Evolutionary conservation across 2,888 invertebrate species (phyloP), one percentile per base, ranked within the genome.

Genomic region (Odontocolon sp.): DNA sequence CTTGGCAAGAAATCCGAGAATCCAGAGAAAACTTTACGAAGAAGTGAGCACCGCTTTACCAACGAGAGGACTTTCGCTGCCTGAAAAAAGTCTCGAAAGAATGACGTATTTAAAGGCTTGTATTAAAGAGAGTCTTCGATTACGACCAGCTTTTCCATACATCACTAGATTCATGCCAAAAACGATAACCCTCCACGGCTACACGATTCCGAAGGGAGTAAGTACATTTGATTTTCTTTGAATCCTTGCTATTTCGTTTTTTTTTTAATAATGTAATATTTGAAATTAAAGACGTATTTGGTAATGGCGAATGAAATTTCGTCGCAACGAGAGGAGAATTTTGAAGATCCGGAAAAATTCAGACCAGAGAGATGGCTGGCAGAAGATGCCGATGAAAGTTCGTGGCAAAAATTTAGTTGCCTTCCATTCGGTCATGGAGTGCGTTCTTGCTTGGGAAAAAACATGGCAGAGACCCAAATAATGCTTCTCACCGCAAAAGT

Each of bases 371-470:
- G 94, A 70, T 94, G 94, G 94, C 82, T 94, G 11, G 88, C 85
- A 0, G 91, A 92, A 8, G 77, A 89, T 0, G 86, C 81, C 8
- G 75, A 89, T 21, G 90, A 92, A 9, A 59, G 83, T 23, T 1
- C 47, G 28, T 90, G 91, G 71, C 92, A 93, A 67, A 88, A 91
- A 0, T 93, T 93, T 82, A 93, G 93, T 21, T 93, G 92, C 0
- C 91, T 94, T 78, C 94, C 94, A 0, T 94, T 94, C 83, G 94
- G 94, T 0, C 92, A 92, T 82, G 94, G 94, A 2, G 90, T 92
- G 0, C 92, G 93, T 72, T 92, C 93, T 66, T 94, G 94, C 78
- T 82, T 94, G 26, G 94, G 93, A 0, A 93, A 93, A 84, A 92
- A 92, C 78, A 90, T 94, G 66, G 93, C 94, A 0, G 93, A 94